Evolutionary conservation across 2,113 vertebrate genomes (phyloP).

Genomic region (Sialia sialis): DNA sequence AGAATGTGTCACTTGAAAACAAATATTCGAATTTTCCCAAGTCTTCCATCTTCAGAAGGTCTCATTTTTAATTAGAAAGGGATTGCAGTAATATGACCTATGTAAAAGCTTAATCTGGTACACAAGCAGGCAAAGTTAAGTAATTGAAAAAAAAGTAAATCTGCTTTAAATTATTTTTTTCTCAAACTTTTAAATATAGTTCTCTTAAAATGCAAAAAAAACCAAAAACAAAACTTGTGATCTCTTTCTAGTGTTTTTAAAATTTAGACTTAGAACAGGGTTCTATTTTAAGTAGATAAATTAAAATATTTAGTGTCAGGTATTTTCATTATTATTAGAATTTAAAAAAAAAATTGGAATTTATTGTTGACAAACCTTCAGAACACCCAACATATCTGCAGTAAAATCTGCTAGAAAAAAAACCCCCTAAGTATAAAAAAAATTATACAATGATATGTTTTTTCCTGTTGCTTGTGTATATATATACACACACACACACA

Average conservation of each 20-base stretch:
- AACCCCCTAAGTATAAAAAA: neutral
- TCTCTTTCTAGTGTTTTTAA: neutral
- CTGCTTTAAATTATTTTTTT: constrained; percentile 46
- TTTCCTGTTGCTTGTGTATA: neutral
- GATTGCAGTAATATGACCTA: constrained; percentile 68
- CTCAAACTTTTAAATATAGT: neutral
- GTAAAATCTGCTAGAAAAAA: neutral
- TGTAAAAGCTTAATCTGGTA: constrained; percentile 68
- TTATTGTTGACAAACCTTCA: neutral
- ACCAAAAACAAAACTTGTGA: neutral
- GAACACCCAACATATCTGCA: neutral
- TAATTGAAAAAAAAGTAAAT: constrained; percentile 62
- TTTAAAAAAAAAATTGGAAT: neutral
- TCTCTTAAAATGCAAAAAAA: neutral
- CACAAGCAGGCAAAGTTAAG: constrained; percentile 52
- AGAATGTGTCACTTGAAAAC: constrained; percentile 52
- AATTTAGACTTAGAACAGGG: neutral
- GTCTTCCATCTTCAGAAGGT: constrained; percentile 70
- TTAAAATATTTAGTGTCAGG: neutral
- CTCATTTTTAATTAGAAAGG: constrained; percentile 78
- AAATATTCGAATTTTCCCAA: constrained; percentile 46
- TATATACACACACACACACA: no score
- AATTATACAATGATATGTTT: neutral
- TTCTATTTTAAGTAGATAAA: neutral
- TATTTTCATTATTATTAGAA: neutral